Evolutionary conservation across 1,140 invertebrate genomes (phyloP), one percentile per base, ranked within the genome.

Genomic region (Heterodera carotae): DNA sequence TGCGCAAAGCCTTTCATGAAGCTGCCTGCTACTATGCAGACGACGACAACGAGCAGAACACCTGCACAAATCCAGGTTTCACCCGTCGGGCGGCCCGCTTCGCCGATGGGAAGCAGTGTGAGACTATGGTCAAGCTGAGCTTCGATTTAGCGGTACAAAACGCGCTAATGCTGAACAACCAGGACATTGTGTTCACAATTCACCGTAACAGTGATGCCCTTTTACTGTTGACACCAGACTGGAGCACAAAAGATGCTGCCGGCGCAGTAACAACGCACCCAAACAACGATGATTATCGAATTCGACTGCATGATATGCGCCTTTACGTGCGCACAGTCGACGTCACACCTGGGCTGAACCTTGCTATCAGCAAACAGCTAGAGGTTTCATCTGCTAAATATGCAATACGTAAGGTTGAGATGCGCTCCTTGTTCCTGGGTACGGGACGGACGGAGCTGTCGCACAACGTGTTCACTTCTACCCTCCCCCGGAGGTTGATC

Each of bases 161-260:
- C 12, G 34, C 25, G 3, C 0, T 75, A 18, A 59, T 78, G n/a
- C 4, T 78, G 10, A 78, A 78, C 79, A 78, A 78, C 12, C n/a
- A 36, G 6, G 34, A 76, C 5, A 3, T 78, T 22, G n/a, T 79
- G 2, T 81, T 78, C 12, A 81, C 79, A 33, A 73, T 78, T 7
- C 76, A 68, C 18, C 1, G 69, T 0, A 48, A 48, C 31, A 29
- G 0, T 31, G 77, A 78, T 43, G 2, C 64, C 0, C 77, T 78
- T 22, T n/a, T 78, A 0, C 72, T 81, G 5, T 22, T 76, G 1
- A 76, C 34, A 0, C 36, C 39, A 1, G 2, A 7, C 3, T 43
- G 12, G 5, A 66, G 27, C 25, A 66, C 6, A 66, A 25, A 22
- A 66, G 36, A 53, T 72, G 70, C 3, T 6, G n/a, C n/a, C n/a